Evolutionary conservation across 2,888 invertebrate species (phyloP), one percentile per base, ranked within the genome.

Genomic region (Ormyrus pomaceus): DNA sequence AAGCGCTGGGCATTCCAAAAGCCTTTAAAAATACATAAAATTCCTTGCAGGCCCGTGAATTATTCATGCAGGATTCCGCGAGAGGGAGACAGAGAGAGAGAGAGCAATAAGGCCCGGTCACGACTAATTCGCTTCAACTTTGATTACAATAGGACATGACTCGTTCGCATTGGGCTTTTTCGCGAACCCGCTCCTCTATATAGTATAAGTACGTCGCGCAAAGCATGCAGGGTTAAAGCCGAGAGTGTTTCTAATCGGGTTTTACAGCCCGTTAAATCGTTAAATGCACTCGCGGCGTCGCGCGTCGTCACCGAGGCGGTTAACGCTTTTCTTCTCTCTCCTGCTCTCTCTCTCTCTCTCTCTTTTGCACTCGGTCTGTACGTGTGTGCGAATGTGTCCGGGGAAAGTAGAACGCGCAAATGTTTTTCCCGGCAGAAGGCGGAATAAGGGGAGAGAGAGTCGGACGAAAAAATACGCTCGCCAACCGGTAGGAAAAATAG

Each of bases 231-330:
- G 34, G 68, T 55, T 68, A 51, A 55, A 68, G 10, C 6, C 19
- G 56, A 19, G 45, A 11, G 77, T 50, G 59, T 86, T 83, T 86
- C 85, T 87, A 88, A 89, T 88, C 88, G 86, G 84, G 85, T 85
- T 87, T 89, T 84, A 87, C 86, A 84, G 84, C 84, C 84, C 86
- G 87, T 86, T 88, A 85, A 86, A 85, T 86, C 85, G 80, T 82
- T 80, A 82, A 78, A 85, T 85, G 84, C 85, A 84, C 81, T 81
- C 85, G 79, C 83, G 83, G 13, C 34, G 65, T 64, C 19, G 50
- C 10, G 51, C 62, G 80, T 83, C 73, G 74, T 79, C 68, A 48
- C 34, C 64, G 59, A 13, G 45, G 73, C 70, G 76, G 70, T 66
- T 70, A 65, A 53, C 53, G 77, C 62, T 81, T 77, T 81, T 82